Conservation (phyloP, 1,140 invertebrate genomes). For the Lordiphosa collinella region DNA sequence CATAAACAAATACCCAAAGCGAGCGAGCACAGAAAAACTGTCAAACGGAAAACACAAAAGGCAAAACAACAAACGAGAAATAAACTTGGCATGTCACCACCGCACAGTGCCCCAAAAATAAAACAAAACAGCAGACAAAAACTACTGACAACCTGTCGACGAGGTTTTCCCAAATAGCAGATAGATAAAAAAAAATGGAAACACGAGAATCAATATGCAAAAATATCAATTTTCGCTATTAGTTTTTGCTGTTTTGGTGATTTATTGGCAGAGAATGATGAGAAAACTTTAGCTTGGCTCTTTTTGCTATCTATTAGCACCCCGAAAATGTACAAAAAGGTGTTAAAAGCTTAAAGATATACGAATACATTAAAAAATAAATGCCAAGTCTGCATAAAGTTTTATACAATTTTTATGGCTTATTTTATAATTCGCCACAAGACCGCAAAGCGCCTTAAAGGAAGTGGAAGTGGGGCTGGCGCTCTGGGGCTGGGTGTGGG, state of each 20-base stretch:
- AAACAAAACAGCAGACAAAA: neutral
- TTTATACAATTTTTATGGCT: conserved; percentile 74
- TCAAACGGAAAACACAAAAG: conserved; percentile 7
- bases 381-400: conserved; percentile 60
- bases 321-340: conserved; percentile 40
- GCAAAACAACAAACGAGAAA: neutral
- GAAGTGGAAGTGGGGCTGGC: conserved; percentile 4
- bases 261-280: too few species aligned
- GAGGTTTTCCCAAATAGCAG: conserved; percentile 7
- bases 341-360: conserved; percentile 64
- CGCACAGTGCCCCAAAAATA: conserved; percentile 1
- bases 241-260: too few species aligned
- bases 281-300: neutral
- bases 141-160: conserved; percentile 10
- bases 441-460: conserved; percentile 66
- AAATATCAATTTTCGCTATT: neutral
- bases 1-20: neutral
- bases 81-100: conserved; percentile 10
- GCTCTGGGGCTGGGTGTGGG: conserved; percentile 11
- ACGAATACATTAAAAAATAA: conserved; percentile 46
- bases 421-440: conserved; percentile 73
- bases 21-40: conserved; percentile 6
- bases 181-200: neutral
- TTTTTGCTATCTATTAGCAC: conserved; percentile 6
- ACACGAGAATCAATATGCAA: conserved; percentile 6